These are phyloP conservation scores for Acanthosepion esculentum DNA, from an alignment of 2,888 invertebrate genomes.

Conservation along the genomic window DNA sequence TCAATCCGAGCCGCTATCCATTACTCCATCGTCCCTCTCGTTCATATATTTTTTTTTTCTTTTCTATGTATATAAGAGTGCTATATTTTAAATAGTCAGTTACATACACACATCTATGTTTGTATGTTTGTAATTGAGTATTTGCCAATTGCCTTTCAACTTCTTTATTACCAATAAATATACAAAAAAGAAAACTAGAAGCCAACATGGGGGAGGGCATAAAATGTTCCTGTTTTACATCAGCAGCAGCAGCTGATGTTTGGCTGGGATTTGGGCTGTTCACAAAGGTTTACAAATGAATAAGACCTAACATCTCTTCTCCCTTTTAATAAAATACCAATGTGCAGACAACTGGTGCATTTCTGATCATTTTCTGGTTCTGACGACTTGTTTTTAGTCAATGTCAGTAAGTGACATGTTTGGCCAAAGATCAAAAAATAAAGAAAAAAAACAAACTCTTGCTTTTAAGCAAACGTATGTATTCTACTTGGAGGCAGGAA, in stretches of 20 bases:
- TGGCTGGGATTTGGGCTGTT: background rate
- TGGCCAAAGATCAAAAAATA: background rate
- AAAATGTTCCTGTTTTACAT: background rate
- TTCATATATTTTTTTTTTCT: background rate
- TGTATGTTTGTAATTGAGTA: background rate
- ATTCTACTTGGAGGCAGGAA: background rate
- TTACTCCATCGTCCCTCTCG: too few relatives aligned
- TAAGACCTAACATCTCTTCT: background rate
- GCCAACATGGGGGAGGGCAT: background rate
- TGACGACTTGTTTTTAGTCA: background rate
- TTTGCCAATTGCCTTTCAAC: conserved; percentile 14
- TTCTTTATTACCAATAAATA: background rate
- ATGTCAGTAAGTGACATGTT: conserved; percentile 18
- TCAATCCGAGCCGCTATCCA: too few relatives aligned
- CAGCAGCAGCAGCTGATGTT: background rate
- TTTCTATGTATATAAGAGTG: background rate
- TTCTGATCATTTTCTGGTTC: background rate
- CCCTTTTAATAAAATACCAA: background rate
- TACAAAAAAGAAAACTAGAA: background rate
- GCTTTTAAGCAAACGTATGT: background rate
- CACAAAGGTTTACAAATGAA: conserved; percentile 22
- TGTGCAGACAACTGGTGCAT: background rate
- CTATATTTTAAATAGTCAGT: background rate
- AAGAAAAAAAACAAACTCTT: background rate
- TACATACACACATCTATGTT: background rate